Evolutionary conservation across 2,888 invertebrate species (phyloP), one percentile per base, ranked within the genome.

Genomic region (Ornithoptera priamus): DNA sequence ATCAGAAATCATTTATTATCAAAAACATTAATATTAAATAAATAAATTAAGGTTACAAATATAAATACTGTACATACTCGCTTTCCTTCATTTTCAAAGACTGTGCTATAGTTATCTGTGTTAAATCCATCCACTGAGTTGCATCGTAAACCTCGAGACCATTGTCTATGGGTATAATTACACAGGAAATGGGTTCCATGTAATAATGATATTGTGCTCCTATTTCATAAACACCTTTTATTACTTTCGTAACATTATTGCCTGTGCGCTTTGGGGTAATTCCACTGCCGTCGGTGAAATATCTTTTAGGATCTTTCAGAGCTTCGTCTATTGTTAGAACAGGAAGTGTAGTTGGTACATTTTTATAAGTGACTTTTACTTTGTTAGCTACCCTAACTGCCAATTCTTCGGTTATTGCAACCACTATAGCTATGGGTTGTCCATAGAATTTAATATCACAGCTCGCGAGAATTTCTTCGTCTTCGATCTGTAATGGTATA

Each of bases 121-220:
- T 84, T 15, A 94, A 81, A 70, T 95, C 95, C 79, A 95, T 93
- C 93, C 94, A 95, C 75, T 96, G 96, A 0, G 95, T 89, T 0
- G 95, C 83, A 36, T 94, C 91, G 76, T 93, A 93, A 0, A 97
- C 94, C 67, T 96, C 94, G 72, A 96, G 80, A 0, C 94, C 94
- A 58, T 94, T 94, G 77, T 97, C 97, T 1, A 93, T 88, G 0
- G 97, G 97, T 7, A 95, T 79, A 46, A 94, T 95, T 0, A 96
- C 92, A 68, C 95, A 94, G 0, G 93, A 88, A 17, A 96, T 93
- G 0, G 95, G 94, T 80, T 97, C 97, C 94, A 97, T 93, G 59
- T 95, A 94, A 76, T 94, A 96, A 83, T 97, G 97, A 80, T 96
- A 96, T 80, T 97, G 97, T 0, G 93, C 84, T 18, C 94, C 95